These are phyloP conservation scores for Lochmaea capreae DNA, from an alignment of 2,888 invertebrate species.

Conservation along the genomic window DNA sequence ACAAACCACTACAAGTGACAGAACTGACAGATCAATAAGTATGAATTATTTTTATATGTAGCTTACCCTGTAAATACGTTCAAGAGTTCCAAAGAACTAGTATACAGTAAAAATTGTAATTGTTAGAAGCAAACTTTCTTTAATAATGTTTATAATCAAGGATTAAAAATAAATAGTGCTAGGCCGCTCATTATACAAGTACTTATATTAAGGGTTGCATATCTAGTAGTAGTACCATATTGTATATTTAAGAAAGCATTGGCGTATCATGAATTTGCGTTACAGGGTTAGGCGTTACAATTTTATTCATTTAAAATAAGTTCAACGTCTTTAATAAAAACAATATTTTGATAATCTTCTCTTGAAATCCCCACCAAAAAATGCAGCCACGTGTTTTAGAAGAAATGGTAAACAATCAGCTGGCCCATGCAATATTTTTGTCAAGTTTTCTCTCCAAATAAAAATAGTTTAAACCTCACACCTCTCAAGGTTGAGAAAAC, in stretches of 20 bases:
- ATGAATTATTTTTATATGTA: conserved; percentile 1
- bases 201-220: background rate
- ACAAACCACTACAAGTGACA: conserved; percentile 28
- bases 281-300: too few relatives aligned
- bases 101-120: background rate
- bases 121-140: background rate
- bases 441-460: conserved; percentile 24
- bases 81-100: background rate
- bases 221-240: background rate
- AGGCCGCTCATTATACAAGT: background rate
- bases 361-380: background rate
- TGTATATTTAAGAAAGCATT: background rate
- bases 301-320: background rate
- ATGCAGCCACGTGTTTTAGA: conserved; percentile 4
- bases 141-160: background rate
- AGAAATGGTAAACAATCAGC: conserved; percentile 24
- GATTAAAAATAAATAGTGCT: background rate
- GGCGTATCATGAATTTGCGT: background rate
- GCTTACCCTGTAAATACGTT: background rate
- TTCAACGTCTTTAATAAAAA: background rate
- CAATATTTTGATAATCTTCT: background rate
- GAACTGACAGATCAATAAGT: conserved; percentile 42
- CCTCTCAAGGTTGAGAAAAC: conserved; percentile 28
- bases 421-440: conserved; percentile 26
- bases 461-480: conserved; percentile 30